Evolutionary conservation across 64 coral and sea anemone species (phyloP).

Genomic region (Pachyseris speciosa): DNA sequence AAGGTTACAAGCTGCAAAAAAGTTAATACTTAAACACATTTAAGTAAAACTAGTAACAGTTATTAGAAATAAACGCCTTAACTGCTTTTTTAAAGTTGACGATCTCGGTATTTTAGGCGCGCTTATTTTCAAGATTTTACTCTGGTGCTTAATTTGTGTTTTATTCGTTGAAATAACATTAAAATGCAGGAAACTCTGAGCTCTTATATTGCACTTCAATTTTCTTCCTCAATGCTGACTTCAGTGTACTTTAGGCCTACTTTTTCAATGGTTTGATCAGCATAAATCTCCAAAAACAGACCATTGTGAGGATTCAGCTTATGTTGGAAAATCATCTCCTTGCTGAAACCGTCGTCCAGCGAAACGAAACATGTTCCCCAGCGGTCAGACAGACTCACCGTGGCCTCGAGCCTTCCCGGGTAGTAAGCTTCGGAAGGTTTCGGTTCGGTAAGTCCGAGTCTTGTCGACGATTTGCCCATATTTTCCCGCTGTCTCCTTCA

Average conservation of each 20-base stretch:
- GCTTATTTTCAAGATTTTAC: too few species aligned
- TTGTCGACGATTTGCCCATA: background rate
- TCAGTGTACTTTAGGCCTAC: constrained; percentile 36
- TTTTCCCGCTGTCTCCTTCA: constrained; percentile 4
- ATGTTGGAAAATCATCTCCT: background rate
- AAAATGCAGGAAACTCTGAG: background rate
- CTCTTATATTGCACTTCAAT: background rate
- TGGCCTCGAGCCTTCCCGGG: constrained; percentile 8
- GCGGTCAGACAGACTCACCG: background rate
- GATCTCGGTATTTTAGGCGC: too few species aligned
- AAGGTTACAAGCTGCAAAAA: too few species aligned
- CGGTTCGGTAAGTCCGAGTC: background rate
- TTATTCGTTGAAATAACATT: background rate
- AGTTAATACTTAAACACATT: too few species aligned
- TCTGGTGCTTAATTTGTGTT: too few species aligned
- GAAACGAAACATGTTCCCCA: constrained; percentile 40
- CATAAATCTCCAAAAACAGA: constrained; percentile 33
- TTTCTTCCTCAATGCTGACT: constrained; percentile 10
- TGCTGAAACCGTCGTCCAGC: background rate
- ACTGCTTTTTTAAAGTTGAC: too few species aligned
- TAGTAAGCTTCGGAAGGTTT: background rate
- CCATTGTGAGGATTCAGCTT: constrained; percentile 13
- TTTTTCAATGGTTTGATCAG: background rate
- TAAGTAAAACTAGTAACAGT: too few species aligned
- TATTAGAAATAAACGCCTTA: too few species aligned